Base-by-base conservation (phyloP, 2,888 invertebrate genomes). In the Pammene aurita region DNA sequence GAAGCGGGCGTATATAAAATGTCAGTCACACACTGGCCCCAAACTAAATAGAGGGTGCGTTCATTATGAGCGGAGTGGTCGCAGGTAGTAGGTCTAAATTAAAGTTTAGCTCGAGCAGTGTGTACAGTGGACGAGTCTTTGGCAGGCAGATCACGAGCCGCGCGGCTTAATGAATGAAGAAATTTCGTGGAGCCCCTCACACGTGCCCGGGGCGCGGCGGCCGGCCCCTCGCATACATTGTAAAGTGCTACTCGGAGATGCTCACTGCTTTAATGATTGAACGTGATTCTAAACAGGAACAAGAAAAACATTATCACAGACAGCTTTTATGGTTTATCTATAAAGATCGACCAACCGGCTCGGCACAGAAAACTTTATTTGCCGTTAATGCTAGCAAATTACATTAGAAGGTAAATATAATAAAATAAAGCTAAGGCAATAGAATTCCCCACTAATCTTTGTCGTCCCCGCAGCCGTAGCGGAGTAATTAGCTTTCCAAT, bases 161-260 rank as follows among this genome's bases (percentile, higher is more conserved):
- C 73, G 78, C 80, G 82, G 80, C 87, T 87, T 91, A 92, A 92
- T 92, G 92, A 93, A 90, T 90, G 89, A 90, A 92, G 90, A 89
- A 88, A 87, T 88, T 86, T 84, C 75, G 79, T 78, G 81, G 78
- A 81, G 78, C 83, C 84, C 87, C 84, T 80, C 84, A 84, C 84
- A 84, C 84, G 84, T 82, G 81, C 81, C 84, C 73, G 67, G 38
- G 18, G 55, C 58, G 75, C 77, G 76, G 79, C 76, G 76, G 77
- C 71, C 76, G 71, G 68, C 77, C 83, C 83, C 84, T 80, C 78
- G 81, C 81, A 81, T 86, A 83, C 76, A 84, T 84, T 87, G 80
- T 85, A 86, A 86, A 88, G 78, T 84, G 70, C 73, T 70, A 78
- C 72, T 71, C 74, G 70, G 72, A 75, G 77, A 75, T 75, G 78